Percentiles rank a stretch among this genome's conserved stretches.
These are phyloP conservation scores for Rostratula benghalensis DNA, from an alignment of 2,113 vertebrate genomes.

Conservation along the genomic window DNA sequence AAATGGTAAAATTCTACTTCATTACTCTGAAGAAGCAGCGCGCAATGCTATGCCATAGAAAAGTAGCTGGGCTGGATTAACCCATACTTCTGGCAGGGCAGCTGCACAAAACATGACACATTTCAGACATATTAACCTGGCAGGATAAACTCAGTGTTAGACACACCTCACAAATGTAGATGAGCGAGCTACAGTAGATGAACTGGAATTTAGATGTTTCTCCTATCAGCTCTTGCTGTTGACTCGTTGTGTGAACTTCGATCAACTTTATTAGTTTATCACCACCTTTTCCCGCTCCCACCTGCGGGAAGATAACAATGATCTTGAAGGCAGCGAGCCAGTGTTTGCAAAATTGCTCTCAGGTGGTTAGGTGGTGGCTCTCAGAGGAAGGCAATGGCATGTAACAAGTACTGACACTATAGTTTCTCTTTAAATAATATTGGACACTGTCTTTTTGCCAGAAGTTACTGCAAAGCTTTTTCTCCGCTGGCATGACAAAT, in stretches of 20 bases:
- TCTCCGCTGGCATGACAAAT: neutral
- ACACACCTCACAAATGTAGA: neutral
- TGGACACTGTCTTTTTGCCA: neutral
- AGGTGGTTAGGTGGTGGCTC: neutral
- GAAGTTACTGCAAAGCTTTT: neutral
- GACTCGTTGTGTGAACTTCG: neutral
- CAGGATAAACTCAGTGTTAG: neutral
- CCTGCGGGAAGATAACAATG: neutral
- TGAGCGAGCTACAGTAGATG: neutral
- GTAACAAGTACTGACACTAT: neutral
- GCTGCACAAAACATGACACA: neutral
- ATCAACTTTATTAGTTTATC: neutral
- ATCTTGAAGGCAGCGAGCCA: neutral
- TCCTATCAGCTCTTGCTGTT: neutral
- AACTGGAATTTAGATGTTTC: neutral
- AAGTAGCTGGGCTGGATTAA: neutral
- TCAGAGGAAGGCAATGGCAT: neutral
- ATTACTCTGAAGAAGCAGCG: neutral
- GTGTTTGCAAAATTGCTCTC: neutral
- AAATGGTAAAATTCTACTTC: neutral
- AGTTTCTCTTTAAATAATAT: neutral
- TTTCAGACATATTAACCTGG: neutral
- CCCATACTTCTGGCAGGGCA: fast-evolving
- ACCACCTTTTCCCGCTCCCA: neutral
- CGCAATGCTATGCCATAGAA: neutral